These are phyloP conservation scores for Microctonus aethiopoides DNA, from an alignment of 2,888 invertebrate genomes.

Conservation along the genomic window DNA sequence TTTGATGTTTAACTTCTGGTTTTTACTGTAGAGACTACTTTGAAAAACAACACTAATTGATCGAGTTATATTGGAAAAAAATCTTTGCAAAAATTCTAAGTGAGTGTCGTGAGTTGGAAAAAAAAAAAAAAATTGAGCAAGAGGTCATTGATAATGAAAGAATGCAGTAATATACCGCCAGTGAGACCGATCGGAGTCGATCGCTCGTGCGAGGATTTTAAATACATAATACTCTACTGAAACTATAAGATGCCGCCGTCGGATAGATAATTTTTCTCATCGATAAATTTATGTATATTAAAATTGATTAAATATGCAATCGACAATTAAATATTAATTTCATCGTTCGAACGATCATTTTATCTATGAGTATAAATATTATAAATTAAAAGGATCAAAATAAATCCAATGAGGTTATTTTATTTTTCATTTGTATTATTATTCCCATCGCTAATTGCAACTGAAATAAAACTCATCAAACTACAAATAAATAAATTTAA, in stretches of 20 bases:
- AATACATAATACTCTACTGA: not conserved
- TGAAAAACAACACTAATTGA: not conserved
- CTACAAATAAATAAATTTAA: no score
- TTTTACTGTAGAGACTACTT: no score
- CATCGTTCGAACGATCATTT: no score
- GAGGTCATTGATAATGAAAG: slow-evolving; percentile 43
- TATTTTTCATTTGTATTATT: no score
- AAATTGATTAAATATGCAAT: no score
- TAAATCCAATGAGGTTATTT: no score
- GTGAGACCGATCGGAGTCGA: not conserved
- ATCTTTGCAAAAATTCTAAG: slow-evolving; percentile 11
- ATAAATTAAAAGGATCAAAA: no score
- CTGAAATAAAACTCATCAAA: no score
- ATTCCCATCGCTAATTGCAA: no score
- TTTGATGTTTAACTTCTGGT: no score
- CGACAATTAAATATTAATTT: no score
- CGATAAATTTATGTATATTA: not conserved
- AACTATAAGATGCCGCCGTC: slow-evolving; percentile 6
- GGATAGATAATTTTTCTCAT: slow-evolving; percentile 13
- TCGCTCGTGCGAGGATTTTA: not conserved
- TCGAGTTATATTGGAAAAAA: slow-evolving; percentile 8
- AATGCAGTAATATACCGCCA: slow-evolving; percentile 39
- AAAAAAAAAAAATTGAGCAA: slow-evolving; percentile 19
- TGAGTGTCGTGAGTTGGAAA: not conserved
- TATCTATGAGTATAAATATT: no score